Evolutionary conservation across 2,113 vertebrate species (phyloP).

Genomic region (Cromileptes altivelis): DNA sequence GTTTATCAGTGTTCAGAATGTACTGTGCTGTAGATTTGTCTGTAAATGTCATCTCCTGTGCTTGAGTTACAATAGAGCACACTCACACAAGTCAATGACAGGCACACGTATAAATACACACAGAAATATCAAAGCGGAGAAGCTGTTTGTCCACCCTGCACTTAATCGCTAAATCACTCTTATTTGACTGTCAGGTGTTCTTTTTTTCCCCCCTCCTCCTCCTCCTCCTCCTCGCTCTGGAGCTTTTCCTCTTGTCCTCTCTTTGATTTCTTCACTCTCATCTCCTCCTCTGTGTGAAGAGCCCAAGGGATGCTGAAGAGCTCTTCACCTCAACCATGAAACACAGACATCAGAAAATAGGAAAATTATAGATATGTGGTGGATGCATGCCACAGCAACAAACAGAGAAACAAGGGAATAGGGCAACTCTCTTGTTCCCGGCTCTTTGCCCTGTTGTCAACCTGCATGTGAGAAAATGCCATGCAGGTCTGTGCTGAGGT

Average conservation of each 20-base stretch:
- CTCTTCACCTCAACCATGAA: slow-evolving; percentile 42
- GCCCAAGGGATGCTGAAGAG: slow-evolving; percentile 12
- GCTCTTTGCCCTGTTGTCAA: slow-evolving; percentile 50
- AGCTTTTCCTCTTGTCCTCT: slow-evolving; percentile 13
- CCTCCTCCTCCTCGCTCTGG: background rate
- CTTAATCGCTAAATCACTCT: slow-evolving; percentile 45
- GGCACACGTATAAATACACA: slow-evolving; percentile 4
- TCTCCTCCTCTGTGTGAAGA: slow-evolving; percentile 24
- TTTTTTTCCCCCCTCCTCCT: background rate
- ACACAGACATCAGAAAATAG: slow-evolving; percentile 31
- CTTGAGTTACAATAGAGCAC: slow-evolving; percentile 64
- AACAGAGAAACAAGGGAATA: slow-evolving; percentile 19
- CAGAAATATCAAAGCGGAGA: slow-evolving; percentile 34
- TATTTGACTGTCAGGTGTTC: background rate
- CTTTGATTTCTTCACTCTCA: slow-evolving; percentile 39
- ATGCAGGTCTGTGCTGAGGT: slow-evolving; percentile 13
- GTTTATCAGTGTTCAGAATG: slow-evolving; percentile 78
- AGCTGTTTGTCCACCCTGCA: slow-evolving; percentile 39
- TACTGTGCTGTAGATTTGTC: slow-evolving; percentile 73
- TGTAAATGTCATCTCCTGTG: slow-evolving; percentile 77
- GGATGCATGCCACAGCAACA: slow-evolving; percentile 10
- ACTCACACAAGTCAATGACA: slow-evolving; percentile 29
- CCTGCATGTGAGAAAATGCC: slow-evolving; percentile 60
- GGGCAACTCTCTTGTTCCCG: slow-evolving; percentile 16
- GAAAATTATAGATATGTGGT: slow-evolving; percentile 18